Evolutionary conservation across 2,797 vertebrate genomes (phyloP).

Genomic region (Malacoraja senta): DNA sequence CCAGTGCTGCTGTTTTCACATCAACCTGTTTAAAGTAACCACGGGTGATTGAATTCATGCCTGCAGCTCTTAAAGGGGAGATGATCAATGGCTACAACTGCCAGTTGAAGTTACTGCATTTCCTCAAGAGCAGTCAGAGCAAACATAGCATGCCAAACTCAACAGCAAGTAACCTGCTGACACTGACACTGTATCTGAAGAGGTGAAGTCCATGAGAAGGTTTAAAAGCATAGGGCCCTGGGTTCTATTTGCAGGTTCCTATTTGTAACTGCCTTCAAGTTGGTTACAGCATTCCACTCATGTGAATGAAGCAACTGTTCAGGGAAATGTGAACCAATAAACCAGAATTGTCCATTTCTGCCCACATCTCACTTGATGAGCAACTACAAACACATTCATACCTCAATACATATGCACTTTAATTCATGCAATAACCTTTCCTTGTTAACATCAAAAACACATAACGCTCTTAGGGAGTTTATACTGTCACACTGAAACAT

Average conservation of each 20-base stretch:
- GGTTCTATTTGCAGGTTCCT: not conserved
- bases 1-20: no score
- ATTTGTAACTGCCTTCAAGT: not conserved
- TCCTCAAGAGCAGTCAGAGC: no score
- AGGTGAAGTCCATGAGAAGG: no score
- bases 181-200: no score
- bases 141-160: no score
- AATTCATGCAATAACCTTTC: not conserved
- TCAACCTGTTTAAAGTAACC: no score
- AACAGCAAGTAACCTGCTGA: no score
- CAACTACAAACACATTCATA: not conserved
- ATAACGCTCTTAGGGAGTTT: not conserved
- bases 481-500: not conserved
- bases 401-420: not conserved
- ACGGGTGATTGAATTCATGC: no score
- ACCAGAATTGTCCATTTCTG: not conserved
- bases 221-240: no score
- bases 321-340: not conserved
- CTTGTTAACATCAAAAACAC: not conserved
- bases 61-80: no score
- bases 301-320: not conserved
- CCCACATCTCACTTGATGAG: not conserved
- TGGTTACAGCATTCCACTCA: not conserved
- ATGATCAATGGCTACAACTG: no score
- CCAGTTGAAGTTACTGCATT: no score